Evolutionary conservation across 2,797 vertebrate genomes (phyloP).

Genomic region (Anabacerthia variegaticeps): DNA sequence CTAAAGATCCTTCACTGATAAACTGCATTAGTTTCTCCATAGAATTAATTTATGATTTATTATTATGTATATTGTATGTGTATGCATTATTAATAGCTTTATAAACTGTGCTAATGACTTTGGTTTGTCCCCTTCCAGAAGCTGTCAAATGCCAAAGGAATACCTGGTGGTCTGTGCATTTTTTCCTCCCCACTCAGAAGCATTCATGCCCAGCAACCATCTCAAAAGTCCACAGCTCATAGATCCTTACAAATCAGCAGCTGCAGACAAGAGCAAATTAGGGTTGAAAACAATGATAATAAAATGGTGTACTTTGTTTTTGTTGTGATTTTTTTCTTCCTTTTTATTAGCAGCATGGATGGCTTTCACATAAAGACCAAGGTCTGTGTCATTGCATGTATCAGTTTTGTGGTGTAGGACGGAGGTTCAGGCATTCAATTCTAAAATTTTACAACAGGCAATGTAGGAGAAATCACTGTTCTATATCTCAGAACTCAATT

Average conservation of each 20-base stretch:
- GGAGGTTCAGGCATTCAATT: background rate
- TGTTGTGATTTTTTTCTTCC: accelerated
- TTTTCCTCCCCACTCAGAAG: background rate
- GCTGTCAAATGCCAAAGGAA: background rate
- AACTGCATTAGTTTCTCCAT: background rate
- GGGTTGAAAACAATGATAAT: background rate
- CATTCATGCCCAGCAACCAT: background rate
- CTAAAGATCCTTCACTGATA: background rate
- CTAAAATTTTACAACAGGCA: background rate
- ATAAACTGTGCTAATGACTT: background rate
- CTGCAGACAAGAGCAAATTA: background rate
- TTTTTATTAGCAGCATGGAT: background rate
- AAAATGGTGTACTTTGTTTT: background rate
- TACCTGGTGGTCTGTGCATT: background rate
- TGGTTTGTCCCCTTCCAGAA: background rate
- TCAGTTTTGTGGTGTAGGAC: background rate
- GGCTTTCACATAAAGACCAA: background rate
- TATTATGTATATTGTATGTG: background rate
- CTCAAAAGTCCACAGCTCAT: background rate
- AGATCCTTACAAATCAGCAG: background rate
- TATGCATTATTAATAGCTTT: background rate
- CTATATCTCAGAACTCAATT: background rate
- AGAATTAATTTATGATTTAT: background rate
- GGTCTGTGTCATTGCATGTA: background rate
- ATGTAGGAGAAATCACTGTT: background rate